These are phyloP conservation scores for Ceraclea dissimilis DNA, from an alignment of 2,888 invertebrate species.

Conservation along the genomic window DNA sequence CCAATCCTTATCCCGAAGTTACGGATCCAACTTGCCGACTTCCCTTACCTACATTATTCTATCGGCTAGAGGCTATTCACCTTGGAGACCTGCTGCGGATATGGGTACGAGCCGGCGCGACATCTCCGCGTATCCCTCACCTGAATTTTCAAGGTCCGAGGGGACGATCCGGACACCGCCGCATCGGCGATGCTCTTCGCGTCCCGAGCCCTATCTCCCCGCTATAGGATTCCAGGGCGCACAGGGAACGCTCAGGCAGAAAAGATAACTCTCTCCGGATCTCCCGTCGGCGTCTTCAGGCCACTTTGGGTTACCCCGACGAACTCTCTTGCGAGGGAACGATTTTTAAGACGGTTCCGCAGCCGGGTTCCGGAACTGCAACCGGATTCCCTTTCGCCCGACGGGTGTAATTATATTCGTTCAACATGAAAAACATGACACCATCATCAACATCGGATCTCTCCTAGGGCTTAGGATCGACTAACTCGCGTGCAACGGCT, in stretches of 20 bases:
- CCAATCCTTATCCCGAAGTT: conserved; percentile 66
- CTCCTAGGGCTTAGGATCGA: no score
- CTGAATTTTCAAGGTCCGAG: conserved; percentile 37
- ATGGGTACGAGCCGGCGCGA: conserved; percentile 50
- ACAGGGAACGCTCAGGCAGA: conserved; percentile 47
- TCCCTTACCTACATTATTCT: conserved; percentile 62
- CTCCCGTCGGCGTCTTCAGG: conserved; percentile 51
- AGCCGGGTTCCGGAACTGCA: conserved; percentile 52
- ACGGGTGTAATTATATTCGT: no score
- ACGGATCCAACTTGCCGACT: conserved; percentile 61
- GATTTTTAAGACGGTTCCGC: conserved; percentile 45
- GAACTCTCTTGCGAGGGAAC: conserved; percentile 39
- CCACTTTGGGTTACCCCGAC: conserved; percentile 45
- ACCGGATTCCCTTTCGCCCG: conserved; percentile 51
- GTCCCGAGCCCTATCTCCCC: conserved; percentile 46
- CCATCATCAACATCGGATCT: no score
- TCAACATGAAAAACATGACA: no score
- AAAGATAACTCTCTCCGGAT: conserved; percentile 46
- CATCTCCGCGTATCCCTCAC: conserved; percentile 31
- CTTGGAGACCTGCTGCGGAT: conserved; percentile 72
- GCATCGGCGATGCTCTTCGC: conserved; percentile 41
- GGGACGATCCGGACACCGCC: conserved; percentile 40
- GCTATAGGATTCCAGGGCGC: conserved; percentile 44
- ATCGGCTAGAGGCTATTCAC: conserved; percentile 61
- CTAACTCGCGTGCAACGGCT: no score